Conservation (phyloP, 2,888 invertebrate genomes). For the Drosophila pegasa region DNA sequence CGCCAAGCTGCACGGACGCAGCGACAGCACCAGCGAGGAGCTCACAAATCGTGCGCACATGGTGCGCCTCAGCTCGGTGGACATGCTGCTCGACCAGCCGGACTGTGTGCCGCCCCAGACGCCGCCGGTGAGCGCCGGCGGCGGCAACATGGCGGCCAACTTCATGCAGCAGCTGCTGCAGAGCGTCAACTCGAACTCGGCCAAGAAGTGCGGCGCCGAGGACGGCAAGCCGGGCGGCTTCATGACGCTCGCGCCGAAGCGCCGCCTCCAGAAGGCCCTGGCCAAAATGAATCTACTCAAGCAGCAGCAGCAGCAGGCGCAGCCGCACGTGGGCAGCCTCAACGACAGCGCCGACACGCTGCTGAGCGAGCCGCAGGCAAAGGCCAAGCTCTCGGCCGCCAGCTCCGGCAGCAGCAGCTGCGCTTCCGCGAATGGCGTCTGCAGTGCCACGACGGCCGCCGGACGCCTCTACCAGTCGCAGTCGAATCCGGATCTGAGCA, state of each 20-base stretch:
- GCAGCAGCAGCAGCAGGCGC: conserved; percentile 72
- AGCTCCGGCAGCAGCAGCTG: conserved; percentile 72
- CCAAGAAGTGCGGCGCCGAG: conserved; percentile 71
- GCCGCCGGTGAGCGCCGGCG: conserved; percentile 47
- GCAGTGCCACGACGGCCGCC: conserved; percentile 14
- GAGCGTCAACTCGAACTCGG: conserved; percentile 80
- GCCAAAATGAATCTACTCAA: conserved; percentile 93
- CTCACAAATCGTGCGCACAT: conserved; percentile 75
- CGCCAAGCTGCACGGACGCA: conserved; percentile 87
- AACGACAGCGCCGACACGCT: conserved; percentile 80
- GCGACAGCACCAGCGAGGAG: conserved; percentile 77
- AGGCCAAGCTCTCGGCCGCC: conserved; percentile 66
- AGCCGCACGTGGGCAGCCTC: conserved; percentile 61
- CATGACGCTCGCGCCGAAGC: conserved; percentile 94
- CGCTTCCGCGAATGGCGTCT: conserved; percentile 54
- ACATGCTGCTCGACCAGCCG: conserved; percentile 85
- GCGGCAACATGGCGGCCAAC: conserved; percentile 82
- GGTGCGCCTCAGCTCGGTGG: conserved; percentile 90
- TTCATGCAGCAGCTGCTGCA: conserved; percentile 86
- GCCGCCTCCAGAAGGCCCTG: conserved; percentile 92
- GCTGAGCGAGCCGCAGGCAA: conserved; percentile 64
- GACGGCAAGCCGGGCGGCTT: conserved; percentile 87
- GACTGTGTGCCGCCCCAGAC: conserved; percentile 83
- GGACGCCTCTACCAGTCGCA: conserved; percentile 91
- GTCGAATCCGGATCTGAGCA: conserved; percentile 93